Evolutionary conservation across 53 echinoderm and acorn worm genomes (phyloP).

Genomic region (Holothuria scabra): DNA sequence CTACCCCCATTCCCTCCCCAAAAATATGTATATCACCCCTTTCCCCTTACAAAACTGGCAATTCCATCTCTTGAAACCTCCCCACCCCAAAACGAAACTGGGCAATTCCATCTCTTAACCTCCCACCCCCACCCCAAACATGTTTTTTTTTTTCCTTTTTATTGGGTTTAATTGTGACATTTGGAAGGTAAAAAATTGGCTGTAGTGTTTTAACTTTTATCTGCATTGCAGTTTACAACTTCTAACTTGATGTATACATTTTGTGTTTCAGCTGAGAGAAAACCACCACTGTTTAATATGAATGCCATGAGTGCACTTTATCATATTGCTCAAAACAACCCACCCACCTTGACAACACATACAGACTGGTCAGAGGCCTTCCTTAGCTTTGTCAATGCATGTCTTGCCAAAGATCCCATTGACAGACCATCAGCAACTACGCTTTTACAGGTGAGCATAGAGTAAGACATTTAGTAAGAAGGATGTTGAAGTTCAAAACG

Average conservation of each 20-base stretch:
- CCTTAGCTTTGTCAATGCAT: constrained; percentile 84
- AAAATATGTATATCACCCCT: too few relatives aligned
- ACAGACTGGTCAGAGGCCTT: constrained; percentile 83
- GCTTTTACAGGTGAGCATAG: constrained; percentile 70
- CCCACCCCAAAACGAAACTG: too few relatives aligned
- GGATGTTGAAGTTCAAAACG: not conserved
- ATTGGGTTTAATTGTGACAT: too few relatives aligned
- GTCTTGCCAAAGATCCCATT: constrained; percentile 88
- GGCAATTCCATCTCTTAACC: too few relatives aligned
- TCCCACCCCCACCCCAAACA: too few relatives aligned
- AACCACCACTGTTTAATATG: constrained; percentile 99
- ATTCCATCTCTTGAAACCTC: too few relatives aligned
- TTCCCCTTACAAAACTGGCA: too few relatives aligned
- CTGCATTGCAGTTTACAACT: not conserved
- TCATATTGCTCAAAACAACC: constrained; percentile 98
- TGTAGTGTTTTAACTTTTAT: too few relatives aligned
- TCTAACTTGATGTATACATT: not conserved
- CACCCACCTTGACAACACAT: constrained; percentile 72
- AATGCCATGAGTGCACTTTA: constrained; percentile 99
- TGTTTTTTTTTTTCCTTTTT: too few relatives aligned
- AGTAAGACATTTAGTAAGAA: not conserved
- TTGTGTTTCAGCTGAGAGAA: constrained; percentile 81
- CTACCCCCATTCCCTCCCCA: too few relatives aligned
- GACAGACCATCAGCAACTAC: constrained; percentile 81
- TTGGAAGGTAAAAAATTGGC: not conserved